Evolutionary conservation across 2,888 invertebrate species (phyloP), one percentile per base, ranked within the genome.

Genomic region (Ophion slaviceki): DNA sequence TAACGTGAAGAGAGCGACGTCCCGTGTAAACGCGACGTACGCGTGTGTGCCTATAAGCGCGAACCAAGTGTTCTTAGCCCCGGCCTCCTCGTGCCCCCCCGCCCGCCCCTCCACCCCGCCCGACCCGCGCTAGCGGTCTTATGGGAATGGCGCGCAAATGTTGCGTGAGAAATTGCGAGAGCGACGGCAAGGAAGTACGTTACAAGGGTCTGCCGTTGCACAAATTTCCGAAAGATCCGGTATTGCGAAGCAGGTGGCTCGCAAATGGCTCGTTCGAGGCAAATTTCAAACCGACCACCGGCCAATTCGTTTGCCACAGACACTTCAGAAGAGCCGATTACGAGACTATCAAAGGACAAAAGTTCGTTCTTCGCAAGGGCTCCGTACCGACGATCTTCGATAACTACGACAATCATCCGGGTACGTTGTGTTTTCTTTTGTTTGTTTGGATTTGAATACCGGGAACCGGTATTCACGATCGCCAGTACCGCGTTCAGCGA

Each of bases 251-350:
- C 72, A 95, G 95, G 92, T 97, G 97, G 97, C 94, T 96, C 79
- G 94, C 94, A n/a, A 95, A 96, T 89, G 96, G 96, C 90, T 95
- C 95, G 53, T 95, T 95, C 72, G 95, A 95, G 71, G 90, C 93
- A 61, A 95, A 95, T 84, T 95, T 95, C 85, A 95, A 95, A 88
- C 95, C 95, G 36, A 94, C 94, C 66, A 95, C 96, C 91, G 95
- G 95, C 82, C 95, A 95, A 71, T 96, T 96, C 92, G 96, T 97
- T 53, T 97, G 97, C 92, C 97, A 97, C 17, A 95, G 96, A 85
- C 97, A 97, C 94, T 97, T 97, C 93, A 95, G 96, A 89, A 95
- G 96, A 89, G 95, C 95, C 45, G 97, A 97, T 94, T 97, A 97
- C 94, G 95, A 96, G 93, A 95, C 95, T 88, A 96, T 96, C 90